Conservation (phyloP, 1,140 invertebrate species). For the Drosophila ambigua region DNA sequence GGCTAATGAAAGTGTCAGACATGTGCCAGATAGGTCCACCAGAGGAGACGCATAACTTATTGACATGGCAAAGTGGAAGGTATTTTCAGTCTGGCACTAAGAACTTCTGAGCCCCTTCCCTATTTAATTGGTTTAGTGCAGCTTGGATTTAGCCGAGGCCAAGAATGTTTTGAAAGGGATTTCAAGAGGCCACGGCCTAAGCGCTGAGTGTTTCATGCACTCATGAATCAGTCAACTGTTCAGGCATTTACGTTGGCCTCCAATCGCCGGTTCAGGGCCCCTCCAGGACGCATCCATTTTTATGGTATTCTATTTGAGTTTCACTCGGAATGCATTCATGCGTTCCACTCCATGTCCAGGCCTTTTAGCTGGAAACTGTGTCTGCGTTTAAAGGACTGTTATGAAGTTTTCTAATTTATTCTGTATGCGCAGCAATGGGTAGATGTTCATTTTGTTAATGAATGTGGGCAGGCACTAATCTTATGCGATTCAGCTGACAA, state of each 20-base stretch:
- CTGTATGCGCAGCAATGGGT: no score
- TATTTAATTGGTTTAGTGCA: background rate
- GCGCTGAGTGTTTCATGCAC: conserved; percentile 39
- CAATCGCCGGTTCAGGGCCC: conserved; percentile 16
- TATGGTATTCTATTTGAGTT: conserved; percentile 48
- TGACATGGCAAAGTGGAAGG: background rate
- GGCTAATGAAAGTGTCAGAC: conserved; percentile 13
- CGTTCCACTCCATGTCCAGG: background rate
- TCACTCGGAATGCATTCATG: conserved; percentile 55
- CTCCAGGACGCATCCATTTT: conserved; percentile 51
- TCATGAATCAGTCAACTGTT: conserved; percentile 57
- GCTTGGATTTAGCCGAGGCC: background rate
- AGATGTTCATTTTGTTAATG: no score
- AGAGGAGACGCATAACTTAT: background rate
- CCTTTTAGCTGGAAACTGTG: background rate
- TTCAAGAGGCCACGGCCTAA: conserved; percentile 7
- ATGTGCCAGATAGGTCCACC: conserved; percentile 6
- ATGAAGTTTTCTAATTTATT: no score
- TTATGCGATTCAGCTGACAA: no score
- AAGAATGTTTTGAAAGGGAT: background rate
- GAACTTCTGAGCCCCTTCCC: no score
- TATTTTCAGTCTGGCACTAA: no score
- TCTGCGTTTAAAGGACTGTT: no score
- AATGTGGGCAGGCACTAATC: no score
- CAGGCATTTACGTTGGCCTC: conserved; percentile 50